phyloP scores from a whole-genome alignment of 2,888 invertebrate species.

The Ferrisia virgata region DNA sequence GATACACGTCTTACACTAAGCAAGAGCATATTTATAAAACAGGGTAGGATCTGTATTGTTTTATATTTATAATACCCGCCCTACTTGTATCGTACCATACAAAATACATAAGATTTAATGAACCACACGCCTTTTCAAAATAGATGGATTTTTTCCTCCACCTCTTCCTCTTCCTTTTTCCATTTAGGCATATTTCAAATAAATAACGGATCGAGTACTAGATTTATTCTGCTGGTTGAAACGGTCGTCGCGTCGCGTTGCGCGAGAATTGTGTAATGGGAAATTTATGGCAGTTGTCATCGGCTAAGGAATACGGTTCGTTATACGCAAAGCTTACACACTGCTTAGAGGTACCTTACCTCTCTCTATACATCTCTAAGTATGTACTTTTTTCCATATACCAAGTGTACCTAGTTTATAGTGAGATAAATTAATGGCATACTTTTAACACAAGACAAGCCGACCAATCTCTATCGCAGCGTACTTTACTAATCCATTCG shows the following conservation, averaged over 20 bases:
- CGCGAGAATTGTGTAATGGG: slow-evolving; percentile 4
- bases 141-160: neutral
- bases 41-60: slow-evolving; percentile 10
- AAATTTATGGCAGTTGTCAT: slow-evolving; percentile 14
- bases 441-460: neutral
- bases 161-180: no score
- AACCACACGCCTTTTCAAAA: neutral
- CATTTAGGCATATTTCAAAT: slow-evolving; percentile 9
- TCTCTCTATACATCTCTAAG: no score
- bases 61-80: neutral
- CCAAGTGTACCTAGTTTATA: neutral
- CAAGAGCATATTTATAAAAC: no score
- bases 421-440: neutral
- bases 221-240: neutral
- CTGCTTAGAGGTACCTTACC: no score
- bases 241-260: neutral
- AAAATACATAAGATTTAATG: slow-evolving; percentile 11
- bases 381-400: neutral
- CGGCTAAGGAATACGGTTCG: neutral
- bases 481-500: no score
- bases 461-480: no score
- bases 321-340: no score
- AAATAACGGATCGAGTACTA: neutral
- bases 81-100: neutral
- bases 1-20: neutral